Conservation (phyloP, 1,140 invertebrate genomes). For the Pachypsylla venusta region DNA sequence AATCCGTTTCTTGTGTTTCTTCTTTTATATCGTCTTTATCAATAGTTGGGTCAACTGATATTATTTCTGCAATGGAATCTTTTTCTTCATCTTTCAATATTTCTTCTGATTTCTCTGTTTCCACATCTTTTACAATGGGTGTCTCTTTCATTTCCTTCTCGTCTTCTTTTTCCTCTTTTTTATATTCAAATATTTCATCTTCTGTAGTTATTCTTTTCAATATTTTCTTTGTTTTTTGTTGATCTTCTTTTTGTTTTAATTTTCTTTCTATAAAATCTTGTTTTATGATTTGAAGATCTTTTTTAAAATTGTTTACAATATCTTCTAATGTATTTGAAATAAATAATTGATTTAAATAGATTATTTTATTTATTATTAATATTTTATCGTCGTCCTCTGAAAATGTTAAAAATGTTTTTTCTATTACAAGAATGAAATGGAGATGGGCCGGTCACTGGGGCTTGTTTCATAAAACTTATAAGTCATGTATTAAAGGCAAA, state of each 20-base stretch:
- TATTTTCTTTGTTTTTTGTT: not conserved
- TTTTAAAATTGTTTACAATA: slow-evolving; percentile 4
- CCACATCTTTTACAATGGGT: too few species aligned
- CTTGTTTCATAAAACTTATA: too few species aligned
- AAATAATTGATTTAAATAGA: not conserved
- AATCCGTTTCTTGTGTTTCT: not conserved
- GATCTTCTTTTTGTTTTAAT: not conserved
- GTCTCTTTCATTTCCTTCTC: too few species aligned
- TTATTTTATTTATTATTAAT: not conserved
- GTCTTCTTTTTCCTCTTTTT: not conserved
- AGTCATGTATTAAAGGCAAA: too few species aligned
- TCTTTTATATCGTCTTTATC: not conserved
- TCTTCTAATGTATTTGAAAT: not conserved
- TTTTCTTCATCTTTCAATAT: not conserved
- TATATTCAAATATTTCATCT: not conserved
- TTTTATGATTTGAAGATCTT: slow-evolving; percentile 4
- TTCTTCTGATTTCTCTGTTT: not conserved
- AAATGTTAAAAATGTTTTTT: too few species aligned
- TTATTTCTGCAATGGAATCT: too few species aligned
- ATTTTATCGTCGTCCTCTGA: slow-evolving; percentile 1
- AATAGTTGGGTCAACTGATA: too few species aligned
- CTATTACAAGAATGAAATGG: too few species aligned
- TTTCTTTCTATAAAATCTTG: not conserved
- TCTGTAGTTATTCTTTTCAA: not conserved
- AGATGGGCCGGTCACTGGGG: too few species aligned